Base-by-base conservation (phyloP, 2,113 vertebrate genomes). In the Limnothrissa miodon region DNA sequence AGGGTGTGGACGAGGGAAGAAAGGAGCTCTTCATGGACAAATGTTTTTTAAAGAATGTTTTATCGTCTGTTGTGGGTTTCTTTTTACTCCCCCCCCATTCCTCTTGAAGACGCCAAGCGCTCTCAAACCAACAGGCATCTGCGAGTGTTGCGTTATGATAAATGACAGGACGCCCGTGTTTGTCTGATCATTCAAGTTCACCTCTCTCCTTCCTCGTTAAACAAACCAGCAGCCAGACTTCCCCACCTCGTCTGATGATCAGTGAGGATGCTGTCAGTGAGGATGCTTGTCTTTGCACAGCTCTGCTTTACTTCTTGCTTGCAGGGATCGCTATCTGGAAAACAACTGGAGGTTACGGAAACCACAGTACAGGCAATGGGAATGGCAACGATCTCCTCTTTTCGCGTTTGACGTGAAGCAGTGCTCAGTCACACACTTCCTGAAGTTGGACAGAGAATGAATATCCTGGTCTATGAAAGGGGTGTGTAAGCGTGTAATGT, bases 251-350 rank as follows among this genome's bases (percentile, higher is more conserved):
- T 10, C 62, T 70, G 25, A 70, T 29, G 62, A 9, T 25, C 11
- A 25, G 10, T 15, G n/a, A 56, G 51, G 23, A 13, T n/a, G n/a
- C 66, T 19, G 66, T 74, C 66, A 74, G 62, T 39, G 59, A 66
- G 13, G 46, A 15, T 13, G 51, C 66, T 11, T 4, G 10, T 74
- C 66, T 74, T 29, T 74, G 15, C 0, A 33, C 0, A 1, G 17
- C 19, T 74, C 66, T 39, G 66, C 66, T 36, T 74, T 74, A 70
- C 36, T 74, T 74, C 29, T 74, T 74, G 66, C 36, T 74, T 17
- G 33, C 29, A 74, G 36, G 10, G 5, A 11, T 11, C 36, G 66
- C 5, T 74, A 36, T 7, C 1, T 56, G 51, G 5, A 56, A 19
- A 19, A 36, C 11, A 25, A 25, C 59, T n/a, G 1, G 8, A 62